Conservation (phyloP, 2,888 invertebrate genomes). For the Xylota segnis region DNA sequence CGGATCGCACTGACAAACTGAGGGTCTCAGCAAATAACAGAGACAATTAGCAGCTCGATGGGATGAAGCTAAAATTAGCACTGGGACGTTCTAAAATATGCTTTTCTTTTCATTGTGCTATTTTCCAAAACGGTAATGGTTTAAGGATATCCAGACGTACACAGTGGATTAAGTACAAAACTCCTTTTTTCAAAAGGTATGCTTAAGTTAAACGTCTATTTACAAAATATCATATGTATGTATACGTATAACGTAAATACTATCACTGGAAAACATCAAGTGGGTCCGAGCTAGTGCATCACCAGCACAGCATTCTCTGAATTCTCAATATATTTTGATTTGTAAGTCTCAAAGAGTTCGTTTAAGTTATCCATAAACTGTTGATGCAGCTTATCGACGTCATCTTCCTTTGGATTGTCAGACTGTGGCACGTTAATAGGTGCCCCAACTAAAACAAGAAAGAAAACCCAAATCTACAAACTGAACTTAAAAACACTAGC, state of each 20-base stretch:
- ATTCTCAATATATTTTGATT: conserved; percentile 90
- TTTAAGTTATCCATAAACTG: conserved; percentile 89
- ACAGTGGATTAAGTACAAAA: too few relatives aligned
- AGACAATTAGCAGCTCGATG: too few relatives aligned
- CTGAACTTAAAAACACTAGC: not conserved
- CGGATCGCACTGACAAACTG: too few relatives aligned
- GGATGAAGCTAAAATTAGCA: too few relatives aligned
- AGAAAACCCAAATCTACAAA: not conserved
- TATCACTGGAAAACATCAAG: not conserved
- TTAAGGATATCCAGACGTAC: too few relatives aligned
- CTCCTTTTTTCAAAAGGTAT: too few relatives aligned
- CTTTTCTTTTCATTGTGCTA: too few relatives aligned
- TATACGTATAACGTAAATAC: not conserved
- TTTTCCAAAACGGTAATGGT: too few relatives aligned
- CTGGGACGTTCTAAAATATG: too few relatives aligned
- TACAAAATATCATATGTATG: not conserved
- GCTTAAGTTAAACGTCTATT: not conserved
- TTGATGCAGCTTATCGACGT: conserved; percentile 91
- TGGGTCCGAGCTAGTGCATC: conserved; percentile 33
- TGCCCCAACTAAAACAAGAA: conserved; percentile 90
- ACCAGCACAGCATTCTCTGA: conserved; percentile 29
- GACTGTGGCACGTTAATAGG: conserved; percentile 92
- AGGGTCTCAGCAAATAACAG: too few relatives aligned
- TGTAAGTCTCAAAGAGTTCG: conserved; percentile 92
- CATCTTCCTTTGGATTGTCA: conserved; percentile 89